Evolutionary conservation across 2,113 vertebrate species (phyloP), one percentile per base, ranked within the genome.

Genomic region (Paralichthys olivaceus): DNA sequence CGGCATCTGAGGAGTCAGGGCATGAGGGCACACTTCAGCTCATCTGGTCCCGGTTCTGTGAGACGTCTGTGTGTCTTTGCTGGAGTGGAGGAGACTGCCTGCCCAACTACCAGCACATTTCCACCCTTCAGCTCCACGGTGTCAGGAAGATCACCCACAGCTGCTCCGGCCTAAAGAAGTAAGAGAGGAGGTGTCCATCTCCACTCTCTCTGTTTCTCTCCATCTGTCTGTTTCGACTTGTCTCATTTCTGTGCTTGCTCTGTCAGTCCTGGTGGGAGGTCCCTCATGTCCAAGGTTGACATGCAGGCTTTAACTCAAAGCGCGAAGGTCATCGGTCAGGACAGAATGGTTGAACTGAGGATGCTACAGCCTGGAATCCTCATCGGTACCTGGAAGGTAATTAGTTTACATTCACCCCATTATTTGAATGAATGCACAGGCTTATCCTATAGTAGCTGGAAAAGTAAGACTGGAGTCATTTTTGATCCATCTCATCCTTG

Each of bases 351-450:
- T 26, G 90, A 93, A 55, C 75, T 96, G 73, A 90, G 95, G 79
- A 84, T 83, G 57, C 62, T 96, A 12, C 60, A 92, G 54, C 94
- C 96, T 13, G 95, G 94, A 28, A 67, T 97, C 5, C 37, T 95
- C 70, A 12, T 97, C 22, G 96, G 96, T 23, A 68, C 96, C 43
- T 98, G 97, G 96, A 96, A 92, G 95, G 96, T 96, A 94, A 84
- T 72, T 62, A 74, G 4, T 6, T 76, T 7, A 37, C 62, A 47
- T 2, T 0, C 65, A 20, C 37, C 1, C 34, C 26, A 40, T 72
- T 15, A 25, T 60, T 71, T 54, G 2, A 47, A 34, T 70, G 15
- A 43, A 57, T 74, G 43, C 8, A 49, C 56, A 64, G 22, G 49
- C 3, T 64, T 73, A 66, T n/a, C 40, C 49, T 51, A 7, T 5